Evolutionary conservation across 2,113 vertebrate species (phyloP).

Genomic region (Hemibagrus wyckioides): DNA sequence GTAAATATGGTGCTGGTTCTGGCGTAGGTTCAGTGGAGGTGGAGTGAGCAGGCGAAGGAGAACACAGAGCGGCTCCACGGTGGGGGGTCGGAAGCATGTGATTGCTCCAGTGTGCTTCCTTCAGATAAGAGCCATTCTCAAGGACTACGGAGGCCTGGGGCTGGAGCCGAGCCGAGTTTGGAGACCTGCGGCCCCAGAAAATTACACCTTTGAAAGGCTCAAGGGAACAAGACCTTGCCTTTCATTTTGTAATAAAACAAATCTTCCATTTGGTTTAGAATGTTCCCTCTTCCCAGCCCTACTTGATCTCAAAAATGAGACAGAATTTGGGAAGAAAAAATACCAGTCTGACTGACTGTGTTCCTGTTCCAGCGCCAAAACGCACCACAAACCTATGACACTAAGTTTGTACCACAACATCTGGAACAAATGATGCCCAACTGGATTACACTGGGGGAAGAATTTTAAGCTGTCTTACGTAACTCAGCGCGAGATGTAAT

Average conservation of each 20-base stretch:
- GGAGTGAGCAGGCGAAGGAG: constrained; percentile 32
- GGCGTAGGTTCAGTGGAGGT: constrained; percentile 49
- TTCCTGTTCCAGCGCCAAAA: not conserved
- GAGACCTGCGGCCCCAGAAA: constrained; percentile 44
- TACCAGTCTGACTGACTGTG: not conserved
- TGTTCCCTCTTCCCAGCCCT: not conserved
- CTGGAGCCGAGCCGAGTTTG: constrained; percentile 60
- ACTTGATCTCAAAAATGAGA: not conserved
- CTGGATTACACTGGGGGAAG: constrained; percentile 1
- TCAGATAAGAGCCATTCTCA: constrained; percentile 72
- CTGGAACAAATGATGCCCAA: constrained; percentile 37
- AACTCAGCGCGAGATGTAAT: not conserved
- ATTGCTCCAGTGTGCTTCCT: constrained; percentile 74
- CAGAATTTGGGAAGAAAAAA: not conserved
- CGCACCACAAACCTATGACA: constrained; percentile 7
- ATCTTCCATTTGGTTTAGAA: constrained; percentile 10
- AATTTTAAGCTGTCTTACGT: constrained; percentile 13
- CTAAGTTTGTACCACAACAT: constrained; percentile 18
- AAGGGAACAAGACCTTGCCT: not conserved
- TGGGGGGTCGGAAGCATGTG: constrained; percentile 62
- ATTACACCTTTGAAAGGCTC: constrained; percentile 26
- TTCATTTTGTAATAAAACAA: constrained; percentile 31
- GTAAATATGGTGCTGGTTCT: constrained; percentile 25
- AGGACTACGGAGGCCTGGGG: constrained; percentile 59
- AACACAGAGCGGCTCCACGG: constrained; percentile 57